These are phyloP conservation scores for Parapsyche elsis DNA, from an alignment of 1,140 invertebrate genomes.

Conservation along the genomic window DNA sequence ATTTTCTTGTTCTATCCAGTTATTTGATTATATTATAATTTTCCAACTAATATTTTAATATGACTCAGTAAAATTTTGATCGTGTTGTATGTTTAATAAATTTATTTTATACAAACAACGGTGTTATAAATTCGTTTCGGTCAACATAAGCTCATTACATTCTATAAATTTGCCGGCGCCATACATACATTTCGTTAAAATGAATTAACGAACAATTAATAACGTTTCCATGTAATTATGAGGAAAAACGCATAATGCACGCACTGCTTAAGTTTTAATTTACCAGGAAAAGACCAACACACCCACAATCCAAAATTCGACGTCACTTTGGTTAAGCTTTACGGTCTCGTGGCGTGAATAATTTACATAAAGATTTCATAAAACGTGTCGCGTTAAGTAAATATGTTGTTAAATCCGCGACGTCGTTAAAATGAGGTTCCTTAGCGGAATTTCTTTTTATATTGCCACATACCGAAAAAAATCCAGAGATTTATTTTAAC, in stretches of 20 bases:
- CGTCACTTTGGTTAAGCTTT: not conserved
- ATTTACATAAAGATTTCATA: slow-evolving; percentile 32
- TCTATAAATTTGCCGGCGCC: not conserved
- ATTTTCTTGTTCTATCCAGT: too few species aligned
- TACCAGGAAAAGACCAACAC: not conserved
- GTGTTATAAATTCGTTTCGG: not conserved
- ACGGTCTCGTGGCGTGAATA: not conserved
- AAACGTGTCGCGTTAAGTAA: slow-evolving; percentile 25
- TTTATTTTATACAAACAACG: too few species aligned
- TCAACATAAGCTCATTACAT: not conserved
- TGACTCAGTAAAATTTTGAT: too few species aligned
- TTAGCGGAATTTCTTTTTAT: not conserved
- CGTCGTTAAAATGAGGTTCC: slow-evolving; percentile 18
- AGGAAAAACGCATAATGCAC: not conserved
- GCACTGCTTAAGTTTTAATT: not conserved
- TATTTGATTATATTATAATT: too few species aligned
- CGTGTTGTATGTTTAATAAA: too few species aligned
- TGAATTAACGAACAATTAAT: not conserved
- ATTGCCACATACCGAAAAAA: too few species aligned
- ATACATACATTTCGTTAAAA: too few species aligned
- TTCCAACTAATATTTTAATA: too few species aligned
- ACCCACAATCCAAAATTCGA: not conserved
- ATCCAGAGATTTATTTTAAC: too few species aligned
- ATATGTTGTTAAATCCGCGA: slow-evolving; percentile 14
- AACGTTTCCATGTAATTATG: not conserved